Evolutionary conservation across 1,140 invertebrate species (phyloP).

Genomic region (Ceratina japonica): DNA sequence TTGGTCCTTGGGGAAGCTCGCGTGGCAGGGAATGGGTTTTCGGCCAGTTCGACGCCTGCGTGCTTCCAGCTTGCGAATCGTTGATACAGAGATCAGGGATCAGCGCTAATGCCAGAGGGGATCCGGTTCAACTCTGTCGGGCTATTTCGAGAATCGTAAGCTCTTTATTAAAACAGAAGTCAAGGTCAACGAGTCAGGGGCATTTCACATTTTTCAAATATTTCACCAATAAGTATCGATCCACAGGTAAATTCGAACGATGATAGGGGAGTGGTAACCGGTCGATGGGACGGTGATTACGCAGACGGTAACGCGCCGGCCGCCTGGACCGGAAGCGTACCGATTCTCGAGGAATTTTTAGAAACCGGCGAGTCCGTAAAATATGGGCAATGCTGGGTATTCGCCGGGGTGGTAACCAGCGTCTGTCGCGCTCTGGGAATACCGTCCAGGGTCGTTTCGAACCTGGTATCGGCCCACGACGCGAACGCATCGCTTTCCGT

Average conservation of each 20-base stretch:
- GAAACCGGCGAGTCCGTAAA: slow-evolving; percentile 80
- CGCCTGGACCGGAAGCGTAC: slow-evolving; percentile 81
- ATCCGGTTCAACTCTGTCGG: slow-evolving; percentile 85
- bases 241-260: slow-evolving; percentile 83
- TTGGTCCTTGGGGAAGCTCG: slow-evolving; percentile 80
- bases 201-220: too few relatives aligned
- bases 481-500: slow-evolving; percentile 82
- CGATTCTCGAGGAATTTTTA: slow-evolving; percentile 81
- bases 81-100: slow-evolving; percentile 78
- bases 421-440: slow-evolving; percentile 83
- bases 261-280: slow-evolving; percentile 81
- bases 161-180: background rate
- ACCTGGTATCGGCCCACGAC: slow-evolving; percentile 84
- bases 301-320: slow-evolving; percentile 81
- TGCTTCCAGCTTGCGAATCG: slow-evolving; percentile 80
- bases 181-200: too few relatives aligned
- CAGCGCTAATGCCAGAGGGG: slow-evolving; percentile 80
- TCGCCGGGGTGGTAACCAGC: slow-evolving; percentile 83
- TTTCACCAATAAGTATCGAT: too few relatives aligned
- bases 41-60: slow-evolving; percentile 82
- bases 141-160: slow-evolving; percentile 86
- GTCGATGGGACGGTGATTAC: slow-evolving; percentile 85
- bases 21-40: slow-evolving; percentile 83
- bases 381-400: slow-evolving; percentile 87
- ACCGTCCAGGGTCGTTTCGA: slow-evolving; percentile 82